Evolutionary conservation across 1,140 invertebrate genomes (phyloP), one percentile per base, ranked within the genome.

Genomic region (Spodoptera frugiperda): DNA sequence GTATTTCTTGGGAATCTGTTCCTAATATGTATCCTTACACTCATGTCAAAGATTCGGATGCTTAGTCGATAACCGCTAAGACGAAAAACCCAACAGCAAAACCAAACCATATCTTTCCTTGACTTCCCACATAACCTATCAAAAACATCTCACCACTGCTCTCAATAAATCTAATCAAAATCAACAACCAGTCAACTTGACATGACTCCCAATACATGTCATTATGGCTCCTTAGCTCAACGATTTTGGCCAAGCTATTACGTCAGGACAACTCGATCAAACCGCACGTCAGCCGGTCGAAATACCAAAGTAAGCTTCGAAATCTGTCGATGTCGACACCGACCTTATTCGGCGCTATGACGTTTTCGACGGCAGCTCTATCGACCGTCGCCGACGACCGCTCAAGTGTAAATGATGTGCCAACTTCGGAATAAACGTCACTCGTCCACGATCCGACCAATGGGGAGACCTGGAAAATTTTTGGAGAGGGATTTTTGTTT

Each of bases 361-460:
- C 76, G 74, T 76, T 72, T 71, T 68, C 71, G 71, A 73, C 48
- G 72, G 48, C 33, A 39, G 33, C 33, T 39, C 33, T 39, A 39
- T 39, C 33, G 33, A 39, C 72, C 46, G 39, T 33, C 59, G 17
- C 48, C 25, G 63, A 15, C 61, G 67, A 57, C 65, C 67, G 70
- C 55, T 77, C 78, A 61, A 79, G 82, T 80, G 84, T 79, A 81
- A 83, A 83, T 82, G 84, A 85, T 85, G 82, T 82, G 72, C 78
- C 76, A 30, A 55, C 76, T 44, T 39, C 44, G 65, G 72, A 76
- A 79, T 81, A 79, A 80, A 81, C 77, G 76, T 79, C 77, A 79
- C 39, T 77, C 48, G 78, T 49, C 19, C 49, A 55, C 57, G 70
- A 77, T 63, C 54, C 48, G 51, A 53, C 46, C 55, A 63, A 72